phyloP scores from a whole-genome alignment of 92 coral and sea anemone species.

The Paragorgia papillata region DNA sequence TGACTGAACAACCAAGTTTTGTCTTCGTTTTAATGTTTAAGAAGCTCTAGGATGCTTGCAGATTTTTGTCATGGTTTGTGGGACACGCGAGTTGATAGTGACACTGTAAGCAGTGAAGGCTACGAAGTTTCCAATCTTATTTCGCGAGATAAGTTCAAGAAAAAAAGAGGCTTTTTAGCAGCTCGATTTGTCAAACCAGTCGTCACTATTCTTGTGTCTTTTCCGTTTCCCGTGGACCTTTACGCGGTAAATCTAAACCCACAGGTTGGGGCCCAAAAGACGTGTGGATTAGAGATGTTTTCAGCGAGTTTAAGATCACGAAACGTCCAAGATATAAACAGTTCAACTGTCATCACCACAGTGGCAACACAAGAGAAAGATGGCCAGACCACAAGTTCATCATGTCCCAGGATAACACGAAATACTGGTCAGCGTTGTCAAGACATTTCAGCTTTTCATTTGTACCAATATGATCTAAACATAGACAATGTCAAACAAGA shows the following conservation, averaged over 20 bases:
- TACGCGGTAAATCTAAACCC: slow-evolving; percentile 80
- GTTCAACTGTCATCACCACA: background rate
- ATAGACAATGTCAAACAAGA: slow-evolving; percentile 65
- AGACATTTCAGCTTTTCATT: slow-evolving; percentile 14
- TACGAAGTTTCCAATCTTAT: slow-evolving; percentile 72
- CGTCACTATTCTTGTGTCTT: slow-evolving; percentile 67
- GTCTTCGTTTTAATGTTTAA: background rate
- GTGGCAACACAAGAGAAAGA: background rate
- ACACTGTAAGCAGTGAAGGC: slow-evolving; percentile 83
- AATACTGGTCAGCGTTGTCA: background rate
- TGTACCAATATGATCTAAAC: slow-evolving; percentile 56
- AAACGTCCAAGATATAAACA: background rate
- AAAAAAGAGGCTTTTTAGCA: slow-evolving; percentile 79
- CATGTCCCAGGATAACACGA: background rate
- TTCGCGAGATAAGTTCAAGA: slow-evolving; percentile 63
- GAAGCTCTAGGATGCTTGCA: slow-evolving; percentile 55
- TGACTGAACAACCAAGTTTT: too few species aligned
- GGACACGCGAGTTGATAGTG: slow-evolving; percentile 70
- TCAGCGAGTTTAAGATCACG: slow-evolving; percentile 65
- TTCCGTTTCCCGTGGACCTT: slow-evolving; percentile 80
- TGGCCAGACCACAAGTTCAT: background rate
- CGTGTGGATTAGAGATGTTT: slow-evolving; percentile 79
- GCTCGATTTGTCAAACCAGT: slow-evolving; percentile 91
- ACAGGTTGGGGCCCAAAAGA: slow-evolving; percentile 85
- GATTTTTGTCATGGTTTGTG: slow-evolving; percentile 76